These are phyloP conservation scores for Hydrotaea diabolus DNA, from an alignment of 2,888 invertebrate genomes.

Conservation along the genomic window DNA sequence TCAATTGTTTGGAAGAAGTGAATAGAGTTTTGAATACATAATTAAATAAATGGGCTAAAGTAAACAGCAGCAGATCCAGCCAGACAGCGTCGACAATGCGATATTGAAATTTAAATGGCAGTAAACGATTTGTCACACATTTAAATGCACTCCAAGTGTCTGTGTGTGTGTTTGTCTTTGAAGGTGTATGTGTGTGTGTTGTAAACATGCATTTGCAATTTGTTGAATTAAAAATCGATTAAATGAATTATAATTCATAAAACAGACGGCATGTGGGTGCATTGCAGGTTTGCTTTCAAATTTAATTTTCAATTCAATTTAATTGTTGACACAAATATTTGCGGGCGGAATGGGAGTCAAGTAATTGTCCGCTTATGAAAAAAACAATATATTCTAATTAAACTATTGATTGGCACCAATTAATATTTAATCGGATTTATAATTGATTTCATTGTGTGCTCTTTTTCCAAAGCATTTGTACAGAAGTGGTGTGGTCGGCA, in stretches of 20 bases:
- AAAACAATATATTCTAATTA: not conserved
- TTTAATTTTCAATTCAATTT: conserved; percentile 9
- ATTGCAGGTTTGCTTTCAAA: not conserved
- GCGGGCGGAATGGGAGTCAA: not conserved
- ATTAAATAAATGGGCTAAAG: not conserved
- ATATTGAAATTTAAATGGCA: not conserved
- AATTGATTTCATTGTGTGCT: not conserved
- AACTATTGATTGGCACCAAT: not conserved
- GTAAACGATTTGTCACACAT: not conserved
- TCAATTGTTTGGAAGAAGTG: conserved; percentile 63
- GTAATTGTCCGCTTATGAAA: too few relatives aligned
- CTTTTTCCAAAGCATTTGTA: too few relatives aligned
- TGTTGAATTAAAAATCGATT: conserved; percentile 30
- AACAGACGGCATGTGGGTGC: not conserved
- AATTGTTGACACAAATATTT: conserved; percentile 21
- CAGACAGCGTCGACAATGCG: not conserved
- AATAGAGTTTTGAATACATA: conserved; percentile 26
- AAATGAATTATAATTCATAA: conserved; percentile 30
- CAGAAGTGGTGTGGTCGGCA: too few relatives aligned
- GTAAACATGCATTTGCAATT: conserved; percentile 25
- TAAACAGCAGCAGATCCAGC: not conserved
- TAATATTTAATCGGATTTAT: not conserved
- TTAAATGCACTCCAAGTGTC: not conserved
- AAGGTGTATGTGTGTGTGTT: not conserved
- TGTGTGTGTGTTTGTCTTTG: too few relatives aligned